Conservation (phyloP, 2,797 vertebrate species). For the Syngnathus acus region DNA sequence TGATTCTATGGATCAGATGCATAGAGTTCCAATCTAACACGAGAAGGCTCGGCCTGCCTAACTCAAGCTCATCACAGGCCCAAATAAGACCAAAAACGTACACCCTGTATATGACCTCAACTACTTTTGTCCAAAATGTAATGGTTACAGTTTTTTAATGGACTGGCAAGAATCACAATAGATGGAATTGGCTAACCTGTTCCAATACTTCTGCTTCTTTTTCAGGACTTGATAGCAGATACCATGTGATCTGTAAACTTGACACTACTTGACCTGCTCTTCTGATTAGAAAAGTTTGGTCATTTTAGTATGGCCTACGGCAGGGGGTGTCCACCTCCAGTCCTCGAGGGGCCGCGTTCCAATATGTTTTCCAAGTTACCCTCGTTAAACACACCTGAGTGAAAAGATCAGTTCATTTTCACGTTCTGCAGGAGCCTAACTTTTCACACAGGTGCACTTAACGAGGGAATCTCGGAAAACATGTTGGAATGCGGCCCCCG, state of each 20-base stretch:
- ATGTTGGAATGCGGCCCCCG: too few relatives aligned
- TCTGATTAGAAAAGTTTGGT: background rate
- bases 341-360: too few relatives aligned
- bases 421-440: too few relatives aligned
- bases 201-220: too few relatives aligned
- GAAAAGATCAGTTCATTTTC: too few relatives aligned
- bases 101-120: background rate
- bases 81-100: background rate
- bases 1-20: conserved; percentile 59
- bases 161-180: background rate
- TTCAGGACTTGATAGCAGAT: background rate
- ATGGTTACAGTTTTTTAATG: background rate
- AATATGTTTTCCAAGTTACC: too few relatives aligned
- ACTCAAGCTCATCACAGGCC: conserved; percentile 8
- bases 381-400: too few relatives aligned
- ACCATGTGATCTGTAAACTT: background rate
- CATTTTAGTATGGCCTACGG: background rate
- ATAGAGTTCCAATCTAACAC: conserved; percentile 65
- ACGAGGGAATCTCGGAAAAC: too few relatives aligned
- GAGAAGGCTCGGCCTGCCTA: too few relatives aligned
- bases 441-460: too few relatives aligned
- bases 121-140: background rate
- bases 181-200: too few relatives aligned
- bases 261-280: background rate
- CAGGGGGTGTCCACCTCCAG: too few relatives aligned